Base-by-base conservation (phyloP, 2,888 invertebrate species). In the Drosophila diplacantha region DNA sequence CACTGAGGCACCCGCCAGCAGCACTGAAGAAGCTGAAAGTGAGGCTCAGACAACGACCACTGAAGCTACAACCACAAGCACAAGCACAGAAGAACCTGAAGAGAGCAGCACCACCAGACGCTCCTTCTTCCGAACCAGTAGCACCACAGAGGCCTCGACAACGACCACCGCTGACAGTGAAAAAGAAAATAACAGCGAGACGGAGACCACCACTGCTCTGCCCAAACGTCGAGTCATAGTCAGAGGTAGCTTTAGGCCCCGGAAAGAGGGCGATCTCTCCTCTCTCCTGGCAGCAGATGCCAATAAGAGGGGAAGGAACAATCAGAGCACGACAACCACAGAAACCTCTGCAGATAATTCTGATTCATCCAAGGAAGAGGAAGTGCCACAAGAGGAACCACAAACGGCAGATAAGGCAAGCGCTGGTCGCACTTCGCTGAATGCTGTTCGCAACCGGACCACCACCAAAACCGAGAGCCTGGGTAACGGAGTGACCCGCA, bases 221-320 rank as follows among this genome's bases (percentile, higher is more conserved):
- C 55, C 72, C 0, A 65, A 49, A 3, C 68, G 71, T 7, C 75
- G 73, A 0, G 72, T 73, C 5, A 49, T 71, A 9, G 67, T 76
- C 8, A 71, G 85, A 9, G 85, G 84, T 5, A 81, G 50, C 1
- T 84, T 80, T 47, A 76, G 85, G n/a, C 83, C 84, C 5, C 63
- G 69, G 12, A 61, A 73, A 7, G 73, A 80, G 43, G 77, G 69
- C 1, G 77, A 85, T 54, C 63, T 84, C 0, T 85, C 86, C 2
- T 85, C 86, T 0, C 56, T 85, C 5, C 37, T 85, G 5, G 75
- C 83, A 6, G 68, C 58, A 3, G 85, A 85, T 69, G 72, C 67
- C 12, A 73, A 72, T 29, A 81, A 83, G 20, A 70, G 72, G 4
- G n/a, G 35, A 9, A 51, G 14, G 5, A 41, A 43, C 31, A 41